phyloP scores from a whole-genome alignment of 2,888 invertebrate genomes.

The Lamellibrachia satsuma region DNA sequence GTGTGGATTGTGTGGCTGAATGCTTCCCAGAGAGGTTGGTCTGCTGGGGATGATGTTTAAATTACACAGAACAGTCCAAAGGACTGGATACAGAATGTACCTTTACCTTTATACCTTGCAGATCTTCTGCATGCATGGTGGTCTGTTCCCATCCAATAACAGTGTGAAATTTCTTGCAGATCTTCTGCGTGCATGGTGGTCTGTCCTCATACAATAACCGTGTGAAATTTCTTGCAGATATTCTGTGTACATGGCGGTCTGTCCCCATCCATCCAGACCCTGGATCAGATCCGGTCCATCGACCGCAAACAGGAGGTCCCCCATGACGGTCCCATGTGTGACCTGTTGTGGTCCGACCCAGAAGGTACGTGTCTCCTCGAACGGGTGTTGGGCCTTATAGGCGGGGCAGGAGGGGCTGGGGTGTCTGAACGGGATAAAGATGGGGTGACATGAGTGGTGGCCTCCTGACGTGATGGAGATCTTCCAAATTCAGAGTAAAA shows the following conservation, averaged over 20 bases:
- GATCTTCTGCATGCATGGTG: slow-evolving; percentile 99
- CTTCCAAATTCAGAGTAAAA: no score
- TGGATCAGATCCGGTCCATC: slow-evolving; percentile 97
- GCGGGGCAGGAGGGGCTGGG: no score
- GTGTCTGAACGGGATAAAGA: no score
- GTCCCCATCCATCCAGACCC: slow-evolving; percentile 96
- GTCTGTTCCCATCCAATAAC: slow-evolving; percentile 86
- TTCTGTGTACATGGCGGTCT: slow-evolving; percentile 99
- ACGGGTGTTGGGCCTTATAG: no score
- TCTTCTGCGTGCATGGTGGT: slow-evolving; percentile 99
- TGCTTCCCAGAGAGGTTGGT: no score
- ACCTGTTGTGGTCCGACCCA: slow-evolving; percentile 98
- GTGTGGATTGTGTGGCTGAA: no score
- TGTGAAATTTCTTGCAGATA: slow-evolving; percentile 70
- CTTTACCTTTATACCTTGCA: slow-evolving; percentile 74
- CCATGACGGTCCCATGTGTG: slow-evolving; percentile 90
- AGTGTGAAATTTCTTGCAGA: slow-evolving; percentile 66
- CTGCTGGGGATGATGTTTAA: no score
- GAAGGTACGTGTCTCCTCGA: slow-evolving; percentile 75
- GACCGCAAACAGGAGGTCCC: slow-evolving; percentile 94
- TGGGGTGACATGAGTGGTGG: no score
- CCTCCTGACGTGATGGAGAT: no score
- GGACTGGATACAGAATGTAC: slow-evolving; percentile 70
- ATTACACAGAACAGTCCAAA: no score
- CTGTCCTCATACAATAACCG: slow-evolving; percentile 83